Evolutionary conservation across 2,888 invertebrate species (phyloP).

Genomic region (Watsonalla binaria): DNA sequence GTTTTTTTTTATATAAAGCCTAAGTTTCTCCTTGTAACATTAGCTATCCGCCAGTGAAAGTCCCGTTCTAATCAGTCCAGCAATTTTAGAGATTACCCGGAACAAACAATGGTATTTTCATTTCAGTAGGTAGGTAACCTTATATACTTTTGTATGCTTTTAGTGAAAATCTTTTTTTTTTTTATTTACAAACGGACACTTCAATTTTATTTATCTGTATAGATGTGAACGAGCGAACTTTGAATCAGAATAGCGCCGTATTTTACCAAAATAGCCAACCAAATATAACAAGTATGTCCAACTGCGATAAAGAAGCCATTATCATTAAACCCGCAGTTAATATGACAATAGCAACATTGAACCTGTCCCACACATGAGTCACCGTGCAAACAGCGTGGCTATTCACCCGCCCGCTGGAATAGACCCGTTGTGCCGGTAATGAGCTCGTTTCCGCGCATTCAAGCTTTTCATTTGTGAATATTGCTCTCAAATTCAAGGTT

Average conservation of each 20-base stretch:
- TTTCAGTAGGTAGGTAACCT: no score
- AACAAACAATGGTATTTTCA: no score
- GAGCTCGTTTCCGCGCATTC: constrained; percentile 21
- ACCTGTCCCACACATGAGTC: neutral
- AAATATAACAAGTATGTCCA: neutral
- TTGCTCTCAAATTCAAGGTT: neutral
- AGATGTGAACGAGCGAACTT: no score
- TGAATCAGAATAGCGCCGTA: neutral
- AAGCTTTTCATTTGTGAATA: constrained; percentile 9
- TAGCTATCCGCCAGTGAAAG: no score
- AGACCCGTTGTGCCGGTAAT: constrained; percentile 10
- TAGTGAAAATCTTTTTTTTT: no score
- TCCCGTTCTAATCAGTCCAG: no score
- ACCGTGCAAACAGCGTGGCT: neutral
- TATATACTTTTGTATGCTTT: no score
- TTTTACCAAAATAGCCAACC: neutral
- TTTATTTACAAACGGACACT: no score
- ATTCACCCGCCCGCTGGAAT: constrained; percentile 2
- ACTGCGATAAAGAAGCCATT: neutral
- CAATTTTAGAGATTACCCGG: no score
- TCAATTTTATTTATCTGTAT: no score
- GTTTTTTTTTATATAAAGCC: no score
- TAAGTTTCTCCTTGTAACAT: no score
- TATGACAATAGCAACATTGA: neutral
- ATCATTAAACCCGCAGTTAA: neutral